Base-by-base conservation (phyloP, 92 coral and sea anemone genomes). In the Zoanthus sociatus region DNA sequence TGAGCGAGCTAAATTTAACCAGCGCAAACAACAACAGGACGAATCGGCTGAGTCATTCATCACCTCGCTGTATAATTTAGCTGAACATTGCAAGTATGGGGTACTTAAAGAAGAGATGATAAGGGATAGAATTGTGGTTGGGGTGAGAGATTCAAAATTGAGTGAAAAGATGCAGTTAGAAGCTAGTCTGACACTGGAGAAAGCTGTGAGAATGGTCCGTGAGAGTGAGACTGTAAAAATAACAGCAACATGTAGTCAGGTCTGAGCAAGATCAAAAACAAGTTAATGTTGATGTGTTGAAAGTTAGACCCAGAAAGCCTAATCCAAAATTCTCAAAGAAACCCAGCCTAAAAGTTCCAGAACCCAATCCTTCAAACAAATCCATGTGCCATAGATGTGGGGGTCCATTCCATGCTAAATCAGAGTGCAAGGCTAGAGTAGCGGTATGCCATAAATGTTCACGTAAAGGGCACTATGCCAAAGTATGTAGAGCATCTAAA, bases 111-210 rank as follows among this genome's bases (percentile, higher is more conserved):
- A 90, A n/a, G 93, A 90, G 71, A 78, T 87, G 87, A 90, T 90
- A 61, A 76, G 93, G 67, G 92, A 90, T 60, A 76, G 92, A n/a
- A 76, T 90, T 50, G 92, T 90, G 17, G 86, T 90, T 55, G 92
- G 92, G 53, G 79, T 86, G 37, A 64, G 54, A 64, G 90, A 90
- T 78, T 26, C 86, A 66, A 77, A 70, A 54, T 84, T 90, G 31
- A 76, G 79, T 47, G 90, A 86, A 67, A 90, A 86, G 67, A 44
- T 90, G 86, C 93, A 86, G 83, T 51, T 86, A 71, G 87, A 90
- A 61, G 64, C 90, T 61, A 79, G 82, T 48, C 78, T 90, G 76
- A 90, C 92, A 45, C 77, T 90, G 54, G 92, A 86, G 46, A 90
- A 90, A 30, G 88, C 88, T 71, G 88, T 84, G 79, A 72, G 73